phyloP scores from a whole-genome alignment of 2,113 vertebrate species.

The Epinephelus cyanopodus region DNA sequence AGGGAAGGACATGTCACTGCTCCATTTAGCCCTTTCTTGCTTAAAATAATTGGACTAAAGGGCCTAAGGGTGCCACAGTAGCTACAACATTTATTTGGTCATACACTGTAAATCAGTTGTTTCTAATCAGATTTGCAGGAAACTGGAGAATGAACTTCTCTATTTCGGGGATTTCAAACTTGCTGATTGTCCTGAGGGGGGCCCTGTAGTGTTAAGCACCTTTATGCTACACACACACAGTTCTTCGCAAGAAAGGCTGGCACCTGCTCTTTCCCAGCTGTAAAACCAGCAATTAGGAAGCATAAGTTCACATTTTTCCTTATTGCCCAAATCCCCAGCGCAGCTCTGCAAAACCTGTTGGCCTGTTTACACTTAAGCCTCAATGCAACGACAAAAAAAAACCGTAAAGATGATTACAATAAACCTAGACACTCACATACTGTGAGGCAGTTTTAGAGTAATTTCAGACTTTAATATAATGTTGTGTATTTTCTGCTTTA shows the following conservation, averaged over 20 bases:
- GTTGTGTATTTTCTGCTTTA: background rate
- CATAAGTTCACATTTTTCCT: background rate
- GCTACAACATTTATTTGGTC: slow-evolving; percentile 10
- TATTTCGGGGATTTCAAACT: slow-evolving; percentile 9
- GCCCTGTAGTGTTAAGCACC: background rate
- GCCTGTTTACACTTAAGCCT: background rate
- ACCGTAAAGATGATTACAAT: too few species aligned
- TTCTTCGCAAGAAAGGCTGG: background rate
- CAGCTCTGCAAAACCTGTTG: slow-evolving; percentile 17
- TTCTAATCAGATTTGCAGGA: slow-evolving; percentile 26
- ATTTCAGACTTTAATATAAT: background rate
- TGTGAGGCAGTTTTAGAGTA: background rate
- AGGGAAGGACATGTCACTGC: background rate
- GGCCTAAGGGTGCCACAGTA: slow-evolving; percentile 6
- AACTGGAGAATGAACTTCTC: slow-evolving; percentile 18
- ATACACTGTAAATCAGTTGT: slow-evolving; percentile 20
- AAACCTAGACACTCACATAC: background rate
- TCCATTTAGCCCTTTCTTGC: slow-evolving; percentile 6
- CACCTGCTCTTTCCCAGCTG: background rate
- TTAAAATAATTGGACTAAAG: slow-evolving; percentile 15
- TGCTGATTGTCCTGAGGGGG: slow-evolving; percentile 7
- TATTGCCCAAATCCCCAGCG: background rate
- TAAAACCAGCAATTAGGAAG: slow-evolving; percentile 10
- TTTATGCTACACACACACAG: background rate
- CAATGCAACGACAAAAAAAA: background rate